Conservation (phyloP, 2,888 invertebrate species). For the Mylabris sibirica region DNA sequence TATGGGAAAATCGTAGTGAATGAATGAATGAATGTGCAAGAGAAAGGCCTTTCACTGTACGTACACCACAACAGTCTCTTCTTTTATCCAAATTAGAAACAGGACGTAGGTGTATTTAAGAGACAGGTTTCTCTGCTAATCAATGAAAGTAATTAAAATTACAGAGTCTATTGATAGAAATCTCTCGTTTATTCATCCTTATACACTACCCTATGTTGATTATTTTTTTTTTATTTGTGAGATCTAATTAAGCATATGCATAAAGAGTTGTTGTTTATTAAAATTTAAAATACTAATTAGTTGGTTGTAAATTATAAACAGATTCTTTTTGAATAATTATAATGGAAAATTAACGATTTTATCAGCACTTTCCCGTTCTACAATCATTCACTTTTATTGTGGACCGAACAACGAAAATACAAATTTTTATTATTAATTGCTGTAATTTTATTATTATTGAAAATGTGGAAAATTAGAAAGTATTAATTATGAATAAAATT, state of each 20-base stretch:
- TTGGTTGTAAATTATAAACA: neutral
- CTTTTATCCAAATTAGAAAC: neutral
- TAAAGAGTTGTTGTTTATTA: neutral
- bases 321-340: neutral
- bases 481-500: neutral
- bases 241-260: too few species aligned
- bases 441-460: neutral
- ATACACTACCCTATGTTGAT: too few species aligned
- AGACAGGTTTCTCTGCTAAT: neutral
- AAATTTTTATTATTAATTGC: neutral
- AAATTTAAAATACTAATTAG: too few species aligned
- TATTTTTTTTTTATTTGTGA: too few species aligned
- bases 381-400: neutral
- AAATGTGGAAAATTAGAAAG: conserved; percentile 8
- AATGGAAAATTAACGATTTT: neutral
- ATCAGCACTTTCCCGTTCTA: neutral
- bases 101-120: neutral
- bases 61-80: neutral
- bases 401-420: neutral
- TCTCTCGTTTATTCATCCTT: too few species aligned
- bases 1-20: neutral
- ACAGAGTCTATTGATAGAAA: neutral
- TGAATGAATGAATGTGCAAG: neutral
- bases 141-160: neutral
- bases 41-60: neutral